Percentiles rank a stretch among this genome's conserved stretches.
phyloP scores from a whole-genome alignment of 2,888 invertebrate genomes.

The Disparrhopalites patrizii region DNA sequence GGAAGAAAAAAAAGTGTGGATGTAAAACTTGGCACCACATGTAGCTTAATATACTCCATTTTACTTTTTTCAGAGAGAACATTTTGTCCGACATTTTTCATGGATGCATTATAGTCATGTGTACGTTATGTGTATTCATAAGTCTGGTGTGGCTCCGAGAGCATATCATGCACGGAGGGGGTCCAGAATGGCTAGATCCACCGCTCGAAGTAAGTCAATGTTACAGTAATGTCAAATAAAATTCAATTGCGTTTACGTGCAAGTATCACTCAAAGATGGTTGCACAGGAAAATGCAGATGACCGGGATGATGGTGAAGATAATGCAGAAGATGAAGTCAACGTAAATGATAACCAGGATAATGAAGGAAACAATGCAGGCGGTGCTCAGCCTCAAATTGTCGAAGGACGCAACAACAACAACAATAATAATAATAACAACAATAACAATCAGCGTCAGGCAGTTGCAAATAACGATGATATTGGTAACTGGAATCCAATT shows the following conservation, averaged over 20 bases:
- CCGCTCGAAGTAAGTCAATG: conserved; percentile 40
- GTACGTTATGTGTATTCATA: conserved; percentile 93
- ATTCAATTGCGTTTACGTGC: too few relatives aligned
- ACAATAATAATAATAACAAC: conserved; percentile 36
- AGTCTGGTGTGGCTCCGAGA: conserved; percentile 96
- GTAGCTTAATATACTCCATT: not conserved
- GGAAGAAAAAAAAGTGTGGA: conserved; percentile 41
- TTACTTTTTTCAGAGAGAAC: conserved; percentile 61
- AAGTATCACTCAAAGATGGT: too few relatives aligned
- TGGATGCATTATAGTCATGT: conserved; percentile 93
- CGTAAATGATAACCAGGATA: conserved; percentile 29
- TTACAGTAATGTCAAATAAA: too few relatives aligned
- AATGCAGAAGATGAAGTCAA: conserved; percentile 36
- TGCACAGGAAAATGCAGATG: conserved; percentile 40
- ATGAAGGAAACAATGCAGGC: conserved; percentile 31
- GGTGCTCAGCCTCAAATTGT: conserved; percentile 16
- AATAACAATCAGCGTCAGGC: conserved; percentile 31
- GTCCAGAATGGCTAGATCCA: conserved; percentile 87
- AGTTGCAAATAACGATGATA: conserved; percentile 55
- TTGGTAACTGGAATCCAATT: conserved; percentile 95
- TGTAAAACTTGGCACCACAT: not conserved
- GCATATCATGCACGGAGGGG: conserved; percentile 95
- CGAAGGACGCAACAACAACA: conserved; percentile 36
- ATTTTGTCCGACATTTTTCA: conserved; percentile 90
- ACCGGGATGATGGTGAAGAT: conserved; percentile 47